Conservation (phyloP, 2,888 invertebrate species). For the Hofmannophila pseudospretella region DNA sequence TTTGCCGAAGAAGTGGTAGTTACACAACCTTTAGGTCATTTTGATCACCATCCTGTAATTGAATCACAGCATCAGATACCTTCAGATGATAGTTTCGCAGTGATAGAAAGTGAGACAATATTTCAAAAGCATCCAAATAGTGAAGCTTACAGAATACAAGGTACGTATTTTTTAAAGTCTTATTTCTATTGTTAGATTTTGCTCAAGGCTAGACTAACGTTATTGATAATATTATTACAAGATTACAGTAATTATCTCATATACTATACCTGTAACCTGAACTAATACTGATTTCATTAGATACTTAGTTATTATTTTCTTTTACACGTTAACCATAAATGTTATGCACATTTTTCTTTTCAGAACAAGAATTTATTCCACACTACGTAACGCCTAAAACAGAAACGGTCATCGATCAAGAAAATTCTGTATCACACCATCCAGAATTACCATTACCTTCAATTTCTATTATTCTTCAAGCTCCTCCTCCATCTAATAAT, state of each 20-base stretch:
- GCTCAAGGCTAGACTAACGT: no score
- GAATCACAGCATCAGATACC: neutral
- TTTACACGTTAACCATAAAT: neutral
- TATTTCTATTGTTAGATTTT: no score
- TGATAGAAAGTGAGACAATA: neutral
- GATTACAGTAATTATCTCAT: no score
- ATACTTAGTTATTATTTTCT: neutral
- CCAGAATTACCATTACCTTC: neutral
- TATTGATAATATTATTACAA: no score
- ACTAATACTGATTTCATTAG: no score
- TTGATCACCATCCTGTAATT: no score
- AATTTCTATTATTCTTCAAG: neutral
- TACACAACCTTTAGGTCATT: no score
- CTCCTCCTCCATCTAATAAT: neutral
- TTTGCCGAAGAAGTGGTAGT: no score
- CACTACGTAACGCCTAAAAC: neutral
- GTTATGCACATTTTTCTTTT: neutral
- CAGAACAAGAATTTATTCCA: neutral
- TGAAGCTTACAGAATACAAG: no score
- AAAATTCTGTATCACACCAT: neutral
- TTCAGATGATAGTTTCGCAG: neutral
- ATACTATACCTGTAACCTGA: no score
- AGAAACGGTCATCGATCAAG: neutral
- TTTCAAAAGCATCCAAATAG: no score
- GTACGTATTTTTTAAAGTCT: no score